phyloP scores from a whole-genome alignment of 2,888 invertebrate species.

The Brachyopa scutellaris region DNA sequence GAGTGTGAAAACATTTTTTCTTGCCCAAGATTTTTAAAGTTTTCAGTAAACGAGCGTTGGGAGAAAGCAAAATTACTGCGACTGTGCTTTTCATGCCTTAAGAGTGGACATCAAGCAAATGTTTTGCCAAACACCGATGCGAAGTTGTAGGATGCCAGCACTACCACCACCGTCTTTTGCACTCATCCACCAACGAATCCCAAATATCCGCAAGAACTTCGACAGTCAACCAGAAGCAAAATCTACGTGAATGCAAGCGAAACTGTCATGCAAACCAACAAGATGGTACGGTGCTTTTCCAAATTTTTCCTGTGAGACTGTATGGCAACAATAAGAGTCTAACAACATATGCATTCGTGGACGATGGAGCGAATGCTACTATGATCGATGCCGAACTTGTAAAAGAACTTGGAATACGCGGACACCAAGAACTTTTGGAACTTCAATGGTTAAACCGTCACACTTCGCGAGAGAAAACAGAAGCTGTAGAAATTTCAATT shows the following conservation, averaged over 20 bases:
- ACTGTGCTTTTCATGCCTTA: slow-evolving; percentile 44
- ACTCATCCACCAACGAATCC: not conserved
- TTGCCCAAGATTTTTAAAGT: too few species aligned
- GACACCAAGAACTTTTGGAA: not conserved
- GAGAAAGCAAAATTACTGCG: slow-evolving; percentile 8
- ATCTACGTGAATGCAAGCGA: too few species aligned
- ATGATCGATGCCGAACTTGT: slow-evolving; percentile 11
- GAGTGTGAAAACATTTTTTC: slow-evolving; percentile 18
- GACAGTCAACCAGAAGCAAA: too few species aligned
- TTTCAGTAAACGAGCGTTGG: slow-evolving; percentile 18
- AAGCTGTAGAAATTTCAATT: not conserved
- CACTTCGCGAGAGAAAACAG: not conserved
- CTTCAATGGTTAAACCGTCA: slow-evolving; percentile 18
- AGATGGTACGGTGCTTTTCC: not conserved
- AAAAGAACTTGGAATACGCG: not conserved
- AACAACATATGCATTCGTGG: slow-evolving; percentile 21
- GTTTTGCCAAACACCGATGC: slow-evolving; percentile 1
- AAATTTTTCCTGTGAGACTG: slow-evolving; percentile 11
- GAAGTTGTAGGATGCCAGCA: slow-evolving; percentile 12
- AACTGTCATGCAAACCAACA: not conserved
- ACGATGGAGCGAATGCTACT: slow-evolving; percentile 22
- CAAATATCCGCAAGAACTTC: not conserved
- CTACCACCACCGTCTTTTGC: slow-evolving; percentile 13
- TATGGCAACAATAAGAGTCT: not conserved
- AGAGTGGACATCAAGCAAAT: slow-evolving; percentile 21